Percentiles rank a stretch among this genome's conserved stretches.
These are phyloP conservation scores for Miniopterus natalensis DNA, from an alignment of 2,113 vertebrate genomes.

Conservation along the genomic window DNA sequence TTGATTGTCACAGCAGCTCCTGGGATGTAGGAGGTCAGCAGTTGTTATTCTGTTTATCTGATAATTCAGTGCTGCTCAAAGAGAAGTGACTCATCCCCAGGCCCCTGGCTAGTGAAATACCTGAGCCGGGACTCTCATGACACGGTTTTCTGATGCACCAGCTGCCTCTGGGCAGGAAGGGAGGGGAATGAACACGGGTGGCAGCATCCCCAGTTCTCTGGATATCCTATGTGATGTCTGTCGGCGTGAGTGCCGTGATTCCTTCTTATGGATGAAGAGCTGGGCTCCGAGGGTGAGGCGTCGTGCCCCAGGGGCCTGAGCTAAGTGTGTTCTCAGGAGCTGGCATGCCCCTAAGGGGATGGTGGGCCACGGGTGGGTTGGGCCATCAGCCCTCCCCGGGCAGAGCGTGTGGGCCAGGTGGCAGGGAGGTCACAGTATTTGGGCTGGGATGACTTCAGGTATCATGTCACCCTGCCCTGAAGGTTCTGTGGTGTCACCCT, in stretches of 20 bases:
- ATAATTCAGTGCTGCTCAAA: not conserved
- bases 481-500: not conserved
- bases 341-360: not conserved
- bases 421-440: not conserved
- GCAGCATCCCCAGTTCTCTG: not conserved
- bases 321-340: not conserved
- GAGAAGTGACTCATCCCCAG: not conserved
- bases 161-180: not conserved
- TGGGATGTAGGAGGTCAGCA: not conserved
- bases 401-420: not conserved
- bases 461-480: not conserved
- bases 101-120: not conserved
- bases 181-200: accelerated
- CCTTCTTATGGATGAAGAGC: not conserved
- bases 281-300: accelerated
- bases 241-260: accelerated
- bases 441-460: not conserved
- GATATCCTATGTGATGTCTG: not conserved
- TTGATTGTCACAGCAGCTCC: slow-evolving; percentile 24
- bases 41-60: not conserved
- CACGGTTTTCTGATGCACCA: not conserved
- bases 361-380: accelerated
- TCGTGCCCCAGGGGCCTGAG: not conserved
- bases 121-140: not conserved
- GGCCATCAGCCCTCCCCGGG: not conserved